These are phyloP conservation scores for Aphidius ervi DNA, from an alignment of 1,140 invertebrate genomes.

Conservation along the genomic window DNA sequence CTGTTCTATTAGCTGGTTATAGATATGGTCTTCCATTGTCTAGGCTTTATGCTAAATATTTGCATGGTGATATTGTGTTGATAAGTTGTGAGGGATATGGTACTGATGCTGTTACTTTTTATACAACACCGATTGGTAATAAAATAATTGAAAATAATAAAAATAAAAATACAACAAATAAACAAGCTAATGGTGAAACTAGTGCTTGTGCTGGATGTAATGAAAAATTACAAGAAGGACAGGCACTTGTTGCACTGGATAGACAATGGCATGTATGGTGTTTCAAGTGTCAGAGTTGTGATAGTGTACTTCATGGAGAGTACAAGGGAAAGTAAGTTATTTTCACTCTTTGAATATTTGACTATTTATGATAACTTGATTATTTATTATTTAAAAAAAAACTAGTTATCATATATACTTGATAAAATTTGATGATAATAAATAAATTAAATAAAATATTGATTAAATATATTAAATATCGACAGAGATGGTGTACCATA, in stretches of 20 bases:
- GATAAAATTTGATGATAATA: background rate
- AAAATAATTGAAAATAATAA: slow-evolving; percentile 22
- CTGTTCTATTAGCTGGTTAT: slow-evolving; percentile 89
- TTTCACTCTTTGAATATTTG: background rate
- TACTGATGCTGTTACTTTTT: slow-evolving; percentile 94
- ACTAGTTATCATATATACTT: background rate
- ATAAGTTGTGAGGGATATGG: slow-evolving; percentile 94
- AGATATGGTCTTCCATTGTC: slow-evolving; percentile 97
- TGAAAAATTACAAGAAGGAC: slow-evolving; percentile 86
- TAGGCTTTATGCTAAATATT: slow-evolving; percentile 93
- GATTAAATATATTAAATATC: slow-evolving; percentile 14
- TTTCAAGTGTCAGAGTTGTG: slow-evolving; percentile 86
- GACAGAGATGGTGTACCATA: slow-evolving; percentile 84
- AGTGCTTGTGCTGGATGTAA: slow-evolving; percentile 80
- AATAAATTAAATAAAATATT: slow-evolving; percentile 3
- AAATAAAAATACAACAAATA: slow-evolving; percentile 37
- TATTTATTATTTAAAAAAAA: slow-evolving; percentile 7
- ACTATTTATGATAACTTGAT: background rate
- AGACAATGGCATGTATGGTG: slow-evolving; percentile 86
- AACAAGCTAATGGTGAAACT: slow-evolving; percentile 35
- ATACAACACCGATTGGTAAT: slow-evolving; percentile 46
- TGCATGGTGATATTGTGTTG: slow-evolving; percentile 92
- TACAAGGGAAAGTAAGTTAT: slow-evolving; percentile 83
- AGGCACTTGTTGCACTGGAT: slow-evolving; percentile 89
- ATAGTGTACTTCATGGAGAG: slow-evolving; percentile 86